A percentile compares a stretch with the other conserved stretches of the same genome.
These are phyloP conservation scores for Rhinoderma darwinii DNA, from an alignment of 2,113 vertebrate species.

Conservation along the genomic window DNA sequence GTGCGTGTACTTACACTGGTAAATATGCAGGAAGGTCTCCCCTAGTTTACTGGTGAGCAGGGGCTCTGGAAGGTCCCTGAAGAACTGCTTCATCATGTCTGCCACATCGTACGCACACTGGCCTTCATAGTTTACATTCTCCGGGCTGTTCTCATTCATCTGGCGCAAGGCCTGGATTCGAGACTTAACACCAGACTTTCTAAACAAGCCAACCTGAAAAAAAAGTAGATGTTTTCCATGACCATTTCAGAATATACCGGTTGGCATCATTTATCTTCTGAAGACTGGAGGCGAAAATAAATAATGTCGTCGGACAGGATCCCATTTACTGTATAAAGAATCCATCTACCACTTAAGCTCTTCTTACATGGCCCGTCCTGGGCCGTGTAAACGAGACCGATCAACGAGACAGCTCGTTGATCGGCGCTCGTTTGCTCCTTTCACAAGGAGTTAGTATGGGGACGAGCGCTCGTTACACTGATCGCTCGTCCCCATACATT, in stretches of 20 bases:
- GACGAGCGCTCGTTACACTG: too few relatives aligned
- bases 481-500: too few relatives aligned
- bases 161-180: conserved; percentile 93
- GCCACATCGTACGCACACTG: conserved; percentile 97
- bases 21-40: conserved; percentile 96
- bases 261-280: conserved; percentile 19
- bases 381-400: too few relatives aligned
- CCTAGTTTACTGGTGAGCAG: conserved; percentile 95
- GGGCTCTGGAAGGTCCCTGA: conserved; percentile 94
- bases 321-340: not conserved
- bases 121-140: conserved; percentile 90
- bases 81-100: conserved; percentile 98
- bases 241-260: not conserved
- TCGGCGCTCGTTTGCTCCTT: too few relatives aligned
- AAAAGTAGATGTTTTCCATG: conserved; percentile 28
- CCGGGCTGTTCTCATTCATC: conserved; percentile 92
- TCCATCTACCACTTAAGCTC: not conserved
- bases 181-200: conserved; percentile 96
- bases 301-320: not conserved
- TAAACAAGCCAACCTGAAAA: conserved; percentile 92
- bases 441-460: too few relatives aligned
- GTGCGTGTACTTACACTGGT: conserved; percentile 87
- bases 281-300: not conserved
- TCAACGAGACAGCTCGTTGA: too few relatives aligned
- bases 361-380: too few relatives aligned